A percentile compares a stretch with the other conserved stretches of the same genome.
phyloP scores from a whole-genome alignment of 2,113 vertebrate species.

The Kryptolebias marmoratus region DNA sequence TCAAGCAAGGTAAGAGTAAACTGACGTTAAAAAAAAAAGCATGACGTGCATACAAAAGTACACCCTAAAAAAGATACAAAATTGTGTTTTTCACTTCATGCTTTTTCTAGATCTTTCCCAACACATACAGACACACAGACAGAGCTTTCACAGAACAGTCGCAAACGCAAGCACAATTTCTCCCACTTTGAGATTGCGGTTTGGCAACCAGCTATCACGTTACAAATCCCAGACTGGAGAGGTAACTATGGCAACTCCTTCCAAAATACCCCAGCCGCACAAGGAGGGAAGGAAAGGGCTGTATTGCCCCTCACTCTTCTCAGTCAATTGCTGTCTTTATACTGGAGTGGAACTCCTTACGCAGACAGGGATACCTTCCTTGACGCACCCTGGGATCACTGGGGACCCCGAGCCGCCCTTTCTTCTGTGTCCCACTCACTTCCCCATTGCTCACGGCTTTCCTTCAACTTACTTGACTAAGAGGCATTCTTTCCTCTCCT shows the following conservation, averaged over 20 bases:
- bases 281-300: conserved; percentile 73
- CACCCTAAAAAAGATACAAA: conserved; percentile 19
- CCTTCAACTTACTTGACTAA: conserved; percentile 36
- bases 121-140: conserved; percentile 60
- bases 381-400: conserved; percentile 75
- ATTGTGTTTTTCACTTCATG: conserved; percentile 17
- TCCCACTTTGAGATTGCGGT: conserved; percentile 79
- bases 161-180: conserved; percentile 79
- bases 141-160: conserved; percentile 74
- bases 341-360: conserved; percentile 79
- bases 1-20: conserved; percentile 27
- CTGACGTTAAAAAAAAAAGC: conserved; percentile 10
- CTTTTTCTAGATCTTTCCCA: conserved; percentile 18
- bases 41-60: conserved; percentile 9
- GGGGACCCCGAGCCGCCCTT: conserved; percentile 44
- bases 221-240: conserved; percentile 80
- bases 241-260: conserved; percentile 82
- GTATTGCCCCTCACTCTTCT: conserved; percentile 65
- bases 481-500: conserved; percentile 54
- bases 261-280: conserved; percentile 81
- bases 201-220: conserved; percentile 79
- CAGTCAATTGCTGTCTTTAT: conserved; percentile 65
- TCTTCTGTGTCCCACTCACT: conserved; percentile 32
- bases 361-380: conserved; percentile 78
- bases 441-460: conserved; percentile 43